phyloP scores from a whole-genome alignment of 2,888 invertebrate species.

The Scaptomyza flava region DNA sequence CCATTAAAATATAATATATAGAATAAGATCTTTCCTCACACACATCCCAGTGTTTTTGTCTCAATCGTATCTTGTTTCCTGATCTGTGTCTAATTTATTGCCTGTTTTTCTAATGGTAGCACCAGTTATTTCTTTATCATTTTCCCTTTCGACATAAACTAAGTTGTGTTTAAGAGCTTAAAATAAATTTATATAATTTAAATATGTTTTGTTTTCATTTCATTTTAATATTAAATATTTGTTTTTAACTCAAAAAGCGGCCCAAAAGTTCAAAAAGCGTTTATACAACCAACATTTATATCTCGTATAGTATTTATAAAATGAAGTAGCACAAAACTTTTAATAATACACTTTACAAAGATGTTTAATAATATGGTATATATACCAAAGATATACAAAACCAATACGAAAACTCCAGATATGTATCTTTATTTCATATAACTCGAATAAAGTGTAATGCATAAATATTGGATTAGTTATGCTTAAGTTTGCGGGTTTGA shows the following conservation, averaged over 20 bases:
- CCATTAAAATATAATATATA: constrained; percentile 83
- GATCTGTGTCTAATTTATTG: constrained; percentile 45
- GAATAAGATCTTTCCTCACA: constrained; percentile 6
- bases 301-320: constrained; percentile 28
- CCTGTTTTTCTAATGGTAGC: constrained; percentile 43
- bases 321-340: constrained; percentile 52
- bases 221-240: neutral
- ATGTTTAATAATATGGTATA: constrained; percentile 25
- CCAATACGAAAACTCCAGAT: constrained; percentile 9
- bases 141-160: constrained; percentile 51
- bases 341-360: constrained; percentile 65
- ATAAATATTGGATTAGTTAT: too few relatives aligned
- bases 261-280: constrained; percentile 70
- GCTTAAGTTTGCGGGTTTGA: too few relatives aligned
- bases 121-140: constrained; percentile 44
- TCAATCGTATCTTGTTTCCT: constrained; percentile 30
- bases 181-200: constrained; percentile 48
- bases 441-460: constrained; percentile 48
- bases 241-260: constrained; percentile 34
- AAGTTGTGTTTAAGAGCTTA: constrained; percentile 74
- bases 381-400: constrained; percentile 38
- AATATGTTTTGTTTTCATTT: constrained; percentile 21
- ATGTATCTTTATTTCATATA: constrained; percentile 31
- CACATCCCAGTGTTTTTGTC: constrained; percentile 22
- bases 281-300: constrained; percentile 50